Evolutionary conservation across 2,113 vertebrate species (phyloP), one percentile per base, ranked within the genome.

Genomic region (Alosa alosa): DNA sequence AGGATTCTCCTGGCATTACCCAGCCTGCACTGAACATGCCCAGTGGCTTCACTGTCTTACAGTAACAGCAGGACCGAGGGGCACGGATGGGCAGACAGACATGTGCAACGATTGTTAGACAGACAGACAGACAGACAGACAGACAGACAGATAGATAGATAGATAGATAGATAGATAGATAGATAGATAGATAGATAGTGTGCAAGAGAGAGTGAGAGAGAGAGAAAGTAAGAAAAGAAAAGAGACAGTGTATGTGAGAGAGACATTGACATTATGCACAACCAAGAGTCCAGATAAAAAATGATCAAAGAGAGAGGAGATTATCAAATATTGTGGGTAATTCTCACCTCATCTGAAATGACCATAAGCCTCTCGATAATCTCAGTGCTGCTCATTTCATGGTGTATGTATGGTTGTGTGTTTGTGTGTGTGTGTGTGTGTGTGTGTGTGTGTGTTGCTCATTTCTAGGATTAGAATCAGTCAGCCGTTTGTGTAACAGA

Each of bases 361-460:
- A 83, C 31, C 46, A 45, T 83, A 83, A 75, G 52, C 68, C 20
- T 4, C 68, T 81, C 45, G 18, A 57, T 57, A 2, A 45, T 36
- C 36, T 75, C 60, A 10, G 78, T 50, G 83, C 52, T 84, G 7
- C 25, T 47, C 36, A 17, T 44, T 75, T 72, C 64, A 25, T 4
- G 36, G 18, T 84, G 45, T 25, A 50, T 41, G 15, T 78, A 81
- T 81, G 20, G 20, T 9, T 81, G 50, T 47, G 31, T 81, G 55
- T 46, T 44, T 81, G 13, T n/a, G 44, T 64, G 47, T 45, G 50
- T 55, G 36, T 83, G 68, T 64, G 31, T 47, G 31, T 41, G 81
- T 60, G 49, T 83, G 47, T 55, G 50, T 72, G 15, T 86, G 44
- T 86, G 81, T 50, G 18, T 22, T 60, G 55, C 20, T 60, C 55